phyloP scores from a whole-genome alignment of 2,888 invertebrate species.

The Callinectes sapidus region DNA sequence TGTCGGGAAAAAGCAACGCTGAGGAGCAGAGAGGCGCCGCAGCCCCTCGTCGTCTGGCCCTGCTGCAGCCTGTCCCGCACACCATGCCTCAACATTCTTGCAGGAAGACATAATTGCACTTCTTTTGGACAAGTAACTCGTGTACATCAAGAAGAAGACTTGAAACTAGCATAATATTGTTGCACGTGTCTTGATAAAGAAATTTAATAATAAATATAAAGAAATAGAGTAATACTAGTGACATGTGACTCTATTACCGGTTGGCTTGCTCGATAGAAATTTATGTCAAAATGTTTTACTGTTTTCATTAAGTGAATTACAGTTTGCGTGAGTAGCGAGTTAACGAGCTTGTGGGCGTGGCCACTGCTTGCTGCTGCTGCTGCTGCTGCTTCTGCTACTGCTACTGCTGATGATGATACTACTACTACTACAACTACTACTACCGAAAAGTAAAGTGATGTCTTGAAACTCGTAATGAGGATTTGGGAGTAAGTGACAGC shows the following conservation, averaged over 20 bases:
- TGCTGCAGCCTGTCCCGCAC: background rate
- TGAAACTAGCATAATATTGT: background rate
- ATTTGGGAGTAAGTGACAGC: background rate
- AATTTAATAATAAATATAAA: no score
- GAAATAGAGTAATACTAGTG: background rate
- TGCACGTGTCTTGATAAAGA: background rate
- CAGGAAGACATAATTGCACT: background rate
- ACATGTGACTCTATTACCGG: background rate
- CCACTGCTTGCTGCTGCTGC: background rate
- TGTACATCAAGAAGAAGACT: background rate
- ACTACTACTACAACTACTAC: no score
- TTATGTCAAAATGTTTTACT: slow-evolving; percentile 19
- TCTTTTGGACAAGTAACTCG: background rate
- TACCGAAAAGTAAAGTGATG: background rate
- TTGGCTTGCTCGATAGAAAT: background rate
- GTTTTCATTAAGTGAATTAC: slow-evolving; percentile 21
- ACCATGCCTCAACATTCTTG: background rate
- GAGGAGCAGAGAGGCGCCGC: slow-evolving; percentile 14
- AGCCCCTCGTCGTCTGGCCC: background rate
- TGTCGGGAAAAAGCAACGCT: slow-evolving; percentile 26
- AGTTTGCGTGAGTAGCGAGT: slow-evolving; percentile 15
- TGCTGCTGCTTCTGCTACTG: background rate
- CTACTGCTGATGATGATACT: no score
- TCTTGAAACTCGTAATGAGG: background rate
- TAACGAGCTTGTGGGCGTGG: slow-evolving; percentile 12